Percentiles rank a stretch among this genome's conserved stretches.
phyloP scores from a whole-genome alignment of 1,140 invertebrate species.

The Platyura marginata region DNA sequence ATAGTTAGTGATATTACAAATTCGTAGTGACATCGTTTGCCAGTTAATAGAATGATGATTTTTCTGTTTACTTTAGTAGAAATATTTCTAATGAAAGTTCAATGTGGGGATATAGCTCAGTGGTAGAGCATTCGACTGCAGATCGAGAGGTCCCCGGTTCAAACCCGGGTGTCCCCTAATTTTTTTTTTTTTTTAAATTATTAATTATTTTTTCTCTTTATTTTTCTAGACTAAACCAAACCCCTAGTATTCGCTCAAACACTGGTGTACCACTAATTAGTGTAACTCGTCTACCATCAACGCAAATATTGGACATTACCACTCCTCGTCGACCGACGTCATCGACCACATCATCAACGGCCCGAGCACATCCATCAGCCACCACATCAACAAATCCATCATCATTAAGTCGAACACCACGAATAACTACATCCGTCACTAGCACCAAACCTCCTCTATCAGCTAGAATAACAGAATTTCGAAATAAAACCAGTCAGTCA shows the following conservation, averaged over 20 bases:
- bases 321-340: too few species aligned
- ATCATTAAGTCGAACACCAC: background rate
- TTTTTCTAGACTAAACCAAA: background rate
- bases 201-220: constrained; percentile 1
- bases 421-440: background rate
- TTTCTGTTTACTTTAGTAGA: background rate
- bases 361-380: background rate
- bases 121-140: constrained; percentile 87
- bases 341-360: too few species aligned
- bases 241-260: background rate
- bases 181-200: constrained; percentile 13
- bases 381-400: background rate
- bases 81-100: constrained; percentile 77
- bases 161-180: constrained; percentile 74
- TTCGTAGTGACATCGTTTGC: too few species aligned
- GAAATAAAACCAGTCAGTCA: too few species aligned
- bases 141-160: constrained; percentile 87
- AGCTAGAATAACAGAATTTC: background rate
- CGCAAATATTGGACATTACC: too few species aligned
- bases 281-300: background rate
- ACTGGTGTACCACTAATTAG: background rate
- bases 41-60: too few species aligned
- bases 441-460: background rate
- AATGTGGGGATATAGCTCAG: constrained; percentile 72
- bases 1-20: background rate